A percentile compares a stretch with the other conserved stretches of the same genome.
phyloP scores from a whole-genome alignment of 2,113 vertebrate genomes.

The Sinocyclocheilus anshuiensis region DNA sequence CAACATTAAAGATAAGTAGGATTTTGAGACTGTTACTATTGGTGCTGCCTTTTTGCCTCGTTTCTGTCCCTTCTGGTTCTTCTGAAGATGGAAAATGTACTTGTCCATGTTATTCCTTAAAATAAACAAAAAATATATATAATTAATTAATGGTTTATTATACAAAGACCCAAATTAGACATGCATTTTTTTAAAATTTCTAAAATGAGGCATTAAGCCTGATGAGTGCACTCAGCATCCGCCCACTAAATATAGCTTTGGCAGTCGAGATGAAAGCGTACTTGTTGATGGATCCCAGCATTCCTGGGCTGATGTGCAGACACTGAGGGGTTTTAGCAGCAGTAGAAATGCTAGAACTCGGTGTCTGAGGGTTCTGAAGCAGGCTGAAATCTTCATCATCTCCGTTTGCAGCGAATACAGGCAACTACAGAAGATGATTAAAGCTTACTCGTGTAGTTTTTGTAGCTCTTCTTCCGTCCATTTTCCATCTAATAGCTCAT shows the following conservation, averaged over 20 bases:
- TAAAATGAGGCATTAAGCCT: background rate
- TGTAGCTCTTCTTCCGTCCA: conserved; percentile 85
- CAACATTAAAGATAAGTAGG: background rate
- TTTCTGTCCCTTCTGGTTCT: conserved; percentile 74
- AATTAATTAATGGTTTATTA: no score
- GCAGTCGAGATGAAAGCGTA: conserved; percentile 56
- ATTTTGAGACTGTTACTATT: conserved; percentile 69
- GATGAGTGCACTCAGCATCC: background rate
- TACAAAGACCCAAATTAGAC: background rate
- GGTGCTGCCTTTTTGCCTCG: conserved; percentile 66
- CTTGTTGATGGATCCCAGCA: conserved; percentile 85
- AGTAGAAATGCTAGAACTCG: conserved; percentile 71
- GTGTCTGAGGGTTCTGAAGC: conserved; percentile 75
- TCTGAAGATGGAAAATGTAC: conserved; percentile 84
- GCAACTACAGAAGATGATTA: conserved; percentile 74
- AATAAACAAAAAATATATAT: conserved; percentile 30
- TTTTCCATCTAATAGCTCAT: conserved; percentile 54
- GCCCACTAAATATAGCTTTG: background rate
- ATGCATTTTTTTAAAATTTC: background rate
- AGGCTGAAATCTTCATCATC: conserved; percentile 68
- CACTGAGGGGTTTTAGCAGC: conserved; percentile 84
- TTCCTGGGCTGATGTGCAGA: conserved; percentile 84
- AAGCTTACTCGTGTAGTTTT: conserved; percentile 79
- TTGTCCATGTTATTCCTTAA: conserved; percentile 80
- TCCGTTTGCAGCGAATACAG: conserved; percentile 66